Evolutionary conservation across 2,113 vertebrate species (phyloP).

Genomic region (Aramus guarauna): DNA sequence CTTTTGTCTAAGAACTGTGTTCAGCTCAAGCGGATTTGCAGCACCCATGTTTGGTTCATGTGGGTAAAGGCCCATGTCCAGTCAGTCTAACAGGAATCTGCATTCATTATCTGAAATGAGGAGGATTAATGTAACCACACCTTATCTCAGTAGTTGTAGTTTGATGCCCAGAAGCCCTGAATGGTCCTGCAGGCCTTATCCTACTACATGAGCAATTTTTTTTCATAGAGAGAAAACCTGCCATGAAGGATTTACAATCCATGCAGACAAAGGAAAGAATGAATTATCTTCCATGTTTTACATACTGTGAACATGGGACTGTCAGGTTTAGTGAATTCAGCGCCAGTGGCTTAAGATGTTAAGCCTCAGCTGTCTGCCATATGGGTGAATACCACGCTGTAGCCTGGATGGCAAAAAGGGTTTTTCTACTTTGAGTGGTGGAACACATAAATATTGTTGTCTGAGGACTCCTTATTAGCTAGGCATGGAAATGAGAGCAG

Average conservation of each 20-base stretch:
- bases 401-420: background rate
- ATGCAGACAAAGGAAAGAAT: background rate
- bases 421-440: background rate
- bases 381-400: background rate
- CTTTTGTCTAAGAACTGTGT: fast-evolving
- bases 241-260: background rate
- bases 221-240: background rate
- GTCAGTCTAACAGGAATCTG: background rate
- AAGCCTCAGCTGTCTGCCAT: background rate
- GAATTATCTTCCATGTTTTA: background rate
- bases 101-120: background rate
- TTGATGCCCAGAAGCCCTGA: background rate
- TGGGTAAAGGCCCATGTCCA: fast-evolving
- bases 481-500: background rate
- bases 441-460: background rate
- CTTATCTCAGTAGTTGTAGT: background rate
- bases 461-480: background rate
- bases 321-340: background rate
- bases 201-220: background rate
- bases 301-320: background rate
- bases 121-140: background rate
- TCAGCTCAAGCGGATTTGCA: background rate
- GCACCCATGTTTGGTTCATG: fast-evolving
- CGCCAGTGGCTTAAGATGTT: background rate
- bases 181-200: background rate